phyloP scores from a whole-genome alignment of 2,113 vertebrate species.

The Stomatorhinus ivindoensis region DNA sequence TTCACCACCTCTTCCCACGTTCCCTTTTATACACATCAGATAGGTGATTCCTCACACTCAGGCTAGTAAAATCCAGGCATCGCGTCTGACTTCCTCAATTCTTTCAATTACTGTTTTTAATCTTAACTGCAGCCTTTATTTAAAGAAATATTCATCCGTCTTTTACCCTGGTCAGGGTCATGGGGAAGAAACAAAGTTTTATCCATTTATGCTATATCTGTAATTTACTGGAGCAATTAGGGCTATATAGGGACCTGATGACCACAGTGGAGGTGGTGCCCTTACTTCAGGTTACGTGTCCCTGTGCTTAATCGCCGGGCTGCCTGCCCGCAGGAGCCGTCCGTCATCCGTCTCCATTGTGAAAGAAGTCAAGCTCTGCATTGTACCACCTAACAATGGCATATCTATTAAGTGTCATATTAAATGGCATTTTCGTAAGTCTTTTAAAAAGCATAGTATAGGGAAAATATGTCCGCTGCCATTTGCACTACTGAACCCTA shows the following conservation, averaged over 20 bases:
- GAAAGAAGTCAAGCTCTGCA: not conserved
- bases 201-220: not conserved
- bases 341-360: not conserved
- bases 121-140: not conserved
- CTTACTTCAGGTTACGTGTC: not conserved
- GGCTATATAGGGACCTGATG: not conserved
- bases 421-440: not conserved
- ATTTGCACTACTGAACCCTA: not conserved
- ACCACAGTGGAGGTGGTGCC: not conserved
- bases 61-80: not conserved
- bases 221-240: not conserved
- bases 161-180: not conserved
- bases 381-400: not conserved
- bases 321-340: not conserved
- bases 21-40: not conserved
- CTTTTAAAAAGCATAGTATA: not conserved
- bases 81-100: not conserved
- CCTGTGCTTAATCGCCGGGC: not conserved
- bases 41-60: not conserved
- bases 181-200: not conserved
- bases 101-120: not conserved
- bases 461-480: not conserved
- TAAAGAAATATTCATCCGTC: not conserved
- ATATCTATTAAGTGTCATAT: slow-evolving; percentile 14
- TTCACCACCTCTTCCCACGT: not conserved